Percentiles rank a stretch among this genome's conserved stretches.
Conservation (phyloP, 2,888 invertebrate species). For the Strigamia maritima region DNA sequence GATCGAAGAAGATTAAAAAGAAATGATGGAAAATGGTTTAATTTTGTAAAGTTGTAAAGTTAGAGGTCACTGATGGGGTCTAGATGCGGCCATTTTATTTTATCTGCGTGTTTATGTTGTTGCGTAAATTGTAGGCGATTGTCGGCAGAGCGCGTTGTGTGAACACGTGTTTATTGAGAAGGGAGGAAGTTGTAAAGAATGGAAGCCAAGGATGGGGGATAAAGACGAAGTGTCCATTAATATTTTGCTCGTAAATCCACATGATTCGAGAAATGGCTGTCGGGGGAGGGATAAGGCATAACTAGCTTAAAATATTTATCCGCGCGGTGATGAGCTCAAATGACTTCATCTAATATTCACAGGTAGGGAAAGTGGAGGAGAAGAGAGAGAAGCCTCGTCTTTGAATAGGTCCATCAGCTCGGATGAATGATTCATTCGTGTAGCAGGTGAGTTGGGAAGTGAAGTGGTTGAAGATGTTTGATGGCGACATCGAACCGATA, state of each 20-base stretch:
- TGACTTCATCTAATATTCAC: neutral
- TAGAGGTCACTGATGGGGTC: too few species aligned
- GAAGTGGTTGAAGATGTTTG: neutral
- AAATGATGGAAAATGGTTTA: too few species aligned
- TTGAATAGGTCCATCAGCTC: neutral
- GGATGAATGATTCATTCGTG: neutral
- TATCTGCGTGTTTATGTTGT: neutral
- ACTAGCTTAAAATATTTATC: neutral
- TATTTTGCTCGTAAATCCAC: neutral
- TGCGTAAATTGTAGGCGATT: neutral
- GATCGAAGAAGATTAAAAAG: too few species aligned
- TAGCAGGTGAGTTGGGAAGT: neutral
- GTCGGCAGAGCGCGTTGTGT: neutral
- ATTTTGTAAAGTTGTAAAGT: too few species aligned
- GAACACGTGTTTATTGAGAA: neutral
- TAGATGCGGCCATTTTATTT: neutral
- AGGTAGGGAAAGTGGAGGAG: neutral
- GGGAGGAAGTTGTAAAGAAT: neutral
- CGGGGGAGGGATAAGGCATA: neutral
- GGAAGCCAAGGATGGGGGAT: neutral
- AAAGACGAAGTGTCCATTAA: neutral
- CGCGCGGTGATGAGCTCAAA: neutral
- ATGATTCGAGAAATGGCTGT: constrained; percentile 4
- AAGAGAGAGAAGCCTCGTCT: neutral
- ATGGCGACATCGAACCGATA: neutral